Conservation (phyloP, 2,797 vertebrate genomes). For the Setipinna tenuifilis region DNA sequence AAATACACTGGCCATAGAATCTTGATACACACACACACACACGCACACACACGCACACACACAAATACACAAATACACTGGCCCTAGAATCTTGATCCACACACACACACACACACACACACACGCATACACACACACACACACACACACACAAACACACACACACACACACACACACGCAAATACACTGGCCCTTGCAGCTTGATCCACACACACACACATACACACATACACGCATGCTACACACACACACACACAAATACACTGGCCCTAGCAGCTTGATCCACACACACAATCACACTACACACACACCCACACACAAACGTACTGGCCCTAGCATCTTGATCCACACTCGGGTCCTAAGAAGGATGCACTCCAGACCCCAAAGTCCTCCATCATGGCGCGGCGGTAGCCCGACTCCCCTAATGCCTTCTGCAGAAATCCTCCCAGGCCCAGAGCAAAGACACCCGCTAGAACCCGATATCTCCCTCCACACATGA, state of each 20-base stretch:
- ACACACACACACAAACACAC: too few species aligned
- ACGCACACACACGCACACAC: too few species aligned
- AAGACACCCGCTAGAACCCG: conserved; percentile 64
- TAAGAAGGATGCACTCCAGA: conserved; percentile 57
- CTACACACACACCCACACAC: too few species aligned
- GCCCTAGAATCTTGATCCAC: too few species aligned
- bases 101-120: too few species aligned
- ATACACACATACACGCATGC: neutral
- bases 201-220: too few species aligned
- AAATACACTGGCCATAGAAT: too few species aligned
- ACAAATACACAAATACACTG: too few species aligned
- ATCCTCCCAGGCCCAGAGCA: conserved; percentile 54
- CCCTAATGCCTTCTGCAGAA: conserved; percentile 75
- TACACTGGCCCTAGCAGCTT: neutral
- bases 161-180: too few species aligned
- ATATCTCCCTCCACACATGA: conserved; percentile 69
- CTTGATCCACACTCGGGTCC: neutral
- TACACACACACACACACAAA: conserved; percentile 1
- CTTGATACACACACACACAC: neutral
- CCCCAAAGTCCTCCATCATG: conserved; percentile 58
- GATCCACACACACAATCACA: neutral
- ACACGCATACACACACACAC: too few species aligned
- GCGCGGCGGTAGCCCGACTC: conserved; percentile 56
- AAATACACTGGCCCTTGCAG: too few species aligned
- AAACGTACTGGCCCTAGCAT: neutral